Percentiles rank a stretch among this genome's conserved stretches.
These are phyloP conservation scores for Cossypha caffra DNA, from an alignment of 2,797 vertebrate genomes.

Conservation along the genomic window DNA sequence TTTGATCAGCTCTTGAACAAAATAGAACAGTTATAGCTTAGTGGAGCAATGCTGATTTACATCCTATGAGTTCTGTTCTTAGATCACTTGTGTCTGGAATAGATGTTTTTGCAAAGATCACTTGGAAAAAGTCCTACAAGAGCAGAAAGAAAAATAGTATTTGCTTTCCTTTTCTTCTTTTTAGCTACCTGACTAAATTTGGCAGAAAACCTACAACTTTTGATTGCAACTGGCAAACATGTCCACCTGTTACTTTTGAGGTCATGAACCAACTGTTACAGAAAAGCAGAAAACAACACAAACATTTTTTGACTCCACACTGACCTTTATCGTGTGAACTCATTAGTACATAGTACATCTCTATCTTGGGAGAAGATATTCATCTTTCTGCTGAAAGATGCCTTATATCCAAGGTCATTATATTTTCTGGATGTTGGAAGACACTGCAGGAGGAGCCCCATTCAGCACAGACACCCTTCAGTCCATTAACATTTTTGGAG, in stretches of 20 bases:
- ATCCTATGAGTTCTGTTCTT: background rate
- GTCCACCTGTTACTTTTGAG: background rate
- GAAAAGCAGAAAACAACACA: background rate
- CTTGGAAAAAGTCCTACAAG: background rate
- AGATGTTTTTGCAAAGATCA: background rate
- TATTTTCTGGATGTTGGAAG: background rate
- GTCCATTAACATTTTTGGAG: background rate
- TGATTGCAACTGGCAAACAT: background rate
- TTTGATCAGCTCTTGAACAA: background rate
- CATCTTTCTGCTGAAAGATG: background rate
- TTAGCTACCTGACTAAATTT: background rate
- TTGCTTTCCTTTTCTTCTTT: background rate
- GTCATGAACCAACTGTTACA: background rate
- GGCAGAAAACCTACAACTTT: background rate
- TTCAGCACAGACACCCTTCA: background rate
- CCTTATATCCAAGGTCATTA: background rate
- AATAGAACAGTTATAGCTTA: background rate
- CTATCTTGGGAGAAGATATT: background rate
- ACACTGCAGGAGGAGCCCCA: background rate
- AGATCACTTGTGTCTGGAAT: background rate
- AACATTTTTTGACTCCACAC: background rate
- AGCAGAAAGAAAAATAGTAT: background rate
- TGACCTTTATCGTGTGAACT: background rate
- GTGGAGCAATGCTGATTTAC: background rate
- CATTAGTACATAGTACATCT: background rate